A percentile compares a stretch with the other conserved stretches of the same genome.
Conservation (phyloP, 1,140 invertebrate genomes). For the Caenorhabditis tropicalis region DNA sequence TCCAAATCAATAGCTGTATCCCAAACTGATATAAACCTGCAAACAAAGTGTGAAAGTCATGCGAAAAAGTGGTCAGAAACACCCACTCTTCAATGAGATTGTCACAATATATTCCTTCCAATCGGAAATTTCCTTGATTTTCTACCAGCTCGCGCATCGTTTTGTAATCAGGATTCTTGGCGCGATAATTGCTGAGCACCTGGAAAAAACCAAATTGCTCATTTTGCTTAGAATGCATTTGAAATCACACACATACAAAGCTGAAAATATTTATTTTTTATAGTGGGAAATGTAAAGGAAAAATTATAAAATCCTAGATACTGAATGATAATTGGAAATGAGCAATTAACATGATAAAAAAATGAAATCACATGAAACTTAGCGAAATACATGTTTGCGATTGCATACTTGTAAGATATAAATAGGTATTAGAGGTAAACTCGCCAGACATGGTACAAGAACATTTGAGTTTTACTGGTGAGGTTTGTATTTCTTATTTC, state of each 20-base stretch:
- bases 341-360: not conserved
- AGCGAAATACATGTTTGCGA: not conserved
- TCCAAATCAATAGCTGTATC: not conserved
- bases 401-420: not conserved
- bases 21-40: constrained; percentile 7
- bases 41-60: not conserved
- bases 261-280: constrained; percentile 39
- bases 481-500: not conserved
- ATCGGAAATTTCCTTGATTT: not conserved
- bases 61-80: not conserved
- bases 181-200: constrained; percentile 26
- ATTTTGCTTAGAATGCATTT: not conserved
- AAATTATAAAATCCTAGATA: not conserved
- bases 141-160: constrained; percentile 32
- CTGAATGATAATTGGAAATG: too few species aligned
- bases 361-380: not conserved
- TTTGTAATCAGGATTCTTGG: constrained; percentile 33
- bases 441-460: constrained; percentile 15
- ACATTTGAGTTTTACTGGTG: not conserved
- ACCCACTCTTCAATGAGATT: constrained; percentile 22
- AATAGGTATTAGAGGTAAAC: not conserved
- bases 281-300: not conserved
- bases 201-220: not conserved
- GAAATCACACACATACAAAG: not conserved
- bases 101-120: constrained; percentile 23